phyloP scores from a whole-genome alignment of 2,888 invertebrate genomes.

The Eristalinus sepulchralis region DNA sequence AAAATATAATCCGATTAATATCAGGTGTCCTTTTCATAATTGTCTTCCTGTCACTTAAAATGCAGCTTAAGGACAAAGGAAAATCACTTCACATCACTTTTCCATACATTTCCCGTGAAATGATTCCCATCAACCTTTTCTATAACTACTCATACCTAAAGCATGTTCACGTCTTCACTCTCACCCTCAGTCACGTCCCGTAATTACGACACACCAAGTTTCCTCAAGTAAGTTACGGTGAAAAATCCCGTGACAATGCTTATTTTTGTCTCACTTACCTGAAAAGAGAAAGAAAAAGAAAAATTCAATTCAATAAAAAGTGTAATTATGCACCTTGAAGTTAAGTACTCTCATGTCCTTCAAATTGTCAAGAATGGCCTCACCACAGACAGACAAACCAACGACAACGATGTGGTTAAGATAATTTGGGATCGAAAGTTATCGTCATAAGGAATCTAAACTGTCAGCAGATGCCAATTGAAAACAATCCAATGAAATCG shows the following conservation, averaged over 20 bases:
- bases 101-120: no score
- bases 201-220: background rate
- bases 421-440: conserved; percentile 4
- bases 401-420: background rate
- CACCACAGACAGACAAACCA: background rate
- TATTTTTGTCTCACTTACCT: conserved; percentile 49
- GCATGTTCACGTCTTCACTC: background rate
- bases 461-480: no score
- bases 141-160: background rate
- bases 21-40: no score
- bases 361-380: background rate
- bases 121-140: no score
- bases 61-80: no score
- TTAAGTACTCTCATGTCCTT: conserved; percentile 10
- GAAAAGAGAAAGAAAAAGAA: conserved; percentile 11
- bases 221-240: background rate
- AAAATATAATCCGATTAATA: no score
- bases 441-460: conserved; percentile 1
- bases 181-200: background rate
- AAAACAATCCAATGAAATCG: background rate
- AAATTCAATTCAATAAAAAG: background rate
- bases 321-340: conserved; percentile 1
- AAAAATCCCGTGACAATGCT: background rate
- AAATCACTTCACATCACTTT: no score
- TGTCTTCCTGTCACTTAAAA: no score